phyloP scores from a whole-genome alignment of 2,888 invertebrate species.

The Drosophila diplacantha region DNA sequence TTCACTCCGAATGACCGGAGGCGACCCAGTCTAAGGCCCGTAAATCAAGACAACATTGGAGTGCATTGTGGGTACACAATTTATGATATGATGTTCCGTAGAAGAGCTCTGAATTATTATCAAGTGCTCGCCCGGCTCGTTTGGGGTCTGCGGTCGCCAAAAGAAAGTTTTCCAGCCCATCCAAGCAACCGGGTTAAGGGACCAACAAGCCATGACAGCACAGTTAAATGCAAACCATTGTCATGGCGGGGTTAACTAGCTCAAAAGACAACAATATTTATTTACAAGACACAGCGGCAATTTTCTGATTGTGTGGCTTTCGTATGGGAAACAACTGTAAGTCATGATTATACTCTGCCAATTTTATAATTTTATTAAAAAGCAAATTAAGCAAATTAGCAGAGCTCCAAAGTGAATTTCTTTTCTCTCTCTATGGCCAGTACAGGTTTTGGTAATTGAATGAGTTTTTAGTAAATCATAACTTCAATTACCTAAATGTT shows the following conservation, averaged over 20 bases:
- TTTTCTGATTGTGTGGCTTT: not conserved
- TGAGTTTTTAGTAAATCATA: not conserved
- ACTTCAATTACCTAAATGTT: not conserved
- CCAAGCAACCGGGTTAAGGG: conserved; percentile 31
- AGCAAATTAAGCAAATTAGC: not conserved
- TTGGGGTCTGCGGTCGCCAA: conserved; percentile 12
- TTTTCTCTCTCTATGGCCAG: too few relatives aligned
- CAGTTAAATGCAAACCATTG: conserved; percentile 28
- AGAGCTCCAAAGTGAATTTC: not conserved
- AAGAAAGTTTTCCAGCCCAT: conserved; percentile 28
- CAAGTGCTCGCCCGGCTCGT: conserved; percentile 11
- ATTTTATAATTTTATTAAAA: conserved; percentile 2
- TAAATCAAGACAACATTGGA: conserved; percentile 41
- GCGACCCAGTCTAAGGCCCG: conserved; percentile 36
- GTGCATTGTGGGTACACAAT: conserved; percentile 32
- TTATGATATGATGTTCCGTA: conserved; percentile 23
- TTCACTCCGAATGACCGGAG: conserved; percentile 55
- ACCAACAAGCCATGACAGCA: conserved; percentile 38
- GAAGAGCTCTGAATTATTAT: conserved; percentile 26
- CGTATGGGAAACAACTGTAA: not conserved
- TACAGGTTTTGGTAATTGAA: not conserved
- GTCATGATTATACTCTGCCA: not conserved
- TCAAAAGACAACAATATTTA: conserved; percentile 9
- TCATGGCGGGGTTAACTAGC: conserved; percentile 27
- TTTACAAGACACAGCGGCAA: not conserved